Percentiles rank a stretch among this genome's conserved stretches.
phyloP scores from a whole-genome alignment of 2,113 vertebrate genomes.

The Dromas ardeola region DNA sequence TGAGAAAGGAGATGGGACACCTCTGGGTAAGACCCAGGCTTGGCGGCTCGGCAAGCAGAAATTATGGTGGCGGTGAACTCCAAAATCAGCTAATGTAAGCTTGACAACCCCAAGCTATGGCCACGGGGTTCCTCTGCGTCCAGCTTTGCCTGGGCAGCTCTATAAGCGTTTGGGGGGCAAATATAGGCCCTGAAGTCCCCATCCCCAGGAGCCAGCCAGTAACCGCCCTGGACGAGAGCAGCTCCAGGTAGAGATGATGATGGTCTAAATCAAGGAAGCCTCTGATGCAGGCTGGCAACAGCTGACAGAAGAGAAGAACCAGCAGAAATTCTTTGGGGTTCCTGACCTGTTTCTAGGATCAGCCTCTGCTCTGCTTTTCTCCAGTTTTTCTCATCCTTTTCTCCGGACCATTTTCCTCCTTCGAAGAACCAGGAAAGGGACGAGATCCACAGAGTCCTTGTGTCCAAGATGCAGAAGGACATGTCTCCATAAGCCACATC shows the following conservation, averaged over 20 bases:
- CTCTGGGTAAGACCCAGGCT: background rate
- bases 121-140: rapidly evolving
- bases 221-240: background rate
- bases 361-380: background rate
- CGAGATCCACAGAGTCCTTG: background rate
- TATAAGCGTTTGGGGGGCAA: background rate
- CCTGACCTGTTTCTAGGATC: background rate
- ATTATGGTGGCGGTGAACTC: background rate
- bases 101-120: background rate
- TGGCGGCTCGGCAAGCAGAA: background rate
- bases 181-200: background rate
- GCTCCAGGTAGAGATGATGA: background rate
- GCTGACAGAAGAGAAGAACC: background rate
- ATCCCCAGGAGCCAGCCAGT: background rate
- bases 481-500: background rate
- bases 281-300: background rate
- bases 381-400: background rate
- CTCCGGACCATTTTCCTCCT: background rate
- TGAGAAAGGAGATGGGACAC: background rate
- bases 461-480: background rate
- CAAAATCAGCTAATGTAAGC: background rate
- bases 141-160: background rate
- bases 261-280: background rate
- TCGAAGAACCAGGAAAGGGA: background rate
- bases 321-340: background rate